These are phyloP conservation scores for Spodoptera litura DNA, from an alignment of 1,140 invertebrate genomes.

Conservation along the genomic window DNA sequence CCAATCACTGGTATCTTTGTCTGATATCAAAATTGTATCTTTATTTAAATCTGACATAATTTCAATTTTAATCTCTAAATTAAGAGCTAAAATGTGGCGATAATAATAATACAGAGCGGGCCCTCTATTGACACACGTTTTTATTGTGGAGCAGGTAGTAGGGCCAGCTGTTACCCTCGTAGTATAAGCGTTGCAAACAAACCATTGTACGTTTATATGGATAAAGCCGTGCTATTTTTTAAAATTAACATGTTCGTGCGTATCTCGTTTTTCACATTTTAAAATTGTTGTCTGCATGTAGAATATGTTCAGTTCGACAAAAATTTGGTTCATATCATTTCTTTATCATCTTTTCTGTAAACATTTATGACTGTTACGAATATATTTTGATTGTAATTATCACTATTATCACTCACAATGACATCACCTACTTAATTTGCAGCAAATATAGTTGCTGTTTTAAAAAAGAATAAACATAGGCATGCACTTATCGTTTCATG, in stretches of 20 bases:
- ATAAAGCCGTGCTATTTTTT: conserved; percentile 32
- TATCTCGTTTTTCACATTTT: conserved; percentile 21
- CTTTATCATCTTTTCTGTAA: conserved; percentile 20
- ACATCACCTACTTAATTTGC: conserved; percentile 36
- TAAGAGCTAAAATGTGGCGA: conserved; percentile 63
- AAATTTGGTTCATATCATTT: background rate
- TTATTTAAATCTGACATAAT: background rate
- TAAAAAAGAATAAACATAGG: background rate
- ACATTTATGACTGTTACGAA: conserved; percentile 10
- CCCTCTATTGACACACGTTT: conserved; percentile 73
- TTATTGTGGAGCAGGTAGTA: conserved; percentile 81
- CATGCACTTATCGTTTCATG: conserved; percentile 31
- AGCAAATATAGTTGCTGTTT: conserved; percentile 14
- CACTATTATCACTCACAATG: conserved; percentile 16
- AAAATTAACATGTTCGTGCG: conserved; percentile 32
- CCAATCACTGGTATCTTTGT: background rate
- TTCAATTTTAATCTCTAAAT: conserved; percentile 22
- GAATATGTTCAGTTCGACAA: background rate
- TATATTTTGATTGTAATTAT: conserved; percentile 10
- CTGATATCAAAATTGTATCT: background rate
- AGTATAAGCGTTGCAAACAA: conserved; percentile 69
- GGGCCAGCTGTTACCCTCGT: conserved; percentile 76
- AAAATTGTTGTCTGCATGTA: background rate
- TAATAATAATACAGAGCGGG: conserved; percentile 71
- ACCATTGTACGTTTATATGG: conserved; percentile 64